A percentile compares a stretch with the other conserved stretches of the same genome.
phyloP scores from a whole-genome alignment of 2,888 invertebrate species.

The Druceiella hillmani region DNA sequence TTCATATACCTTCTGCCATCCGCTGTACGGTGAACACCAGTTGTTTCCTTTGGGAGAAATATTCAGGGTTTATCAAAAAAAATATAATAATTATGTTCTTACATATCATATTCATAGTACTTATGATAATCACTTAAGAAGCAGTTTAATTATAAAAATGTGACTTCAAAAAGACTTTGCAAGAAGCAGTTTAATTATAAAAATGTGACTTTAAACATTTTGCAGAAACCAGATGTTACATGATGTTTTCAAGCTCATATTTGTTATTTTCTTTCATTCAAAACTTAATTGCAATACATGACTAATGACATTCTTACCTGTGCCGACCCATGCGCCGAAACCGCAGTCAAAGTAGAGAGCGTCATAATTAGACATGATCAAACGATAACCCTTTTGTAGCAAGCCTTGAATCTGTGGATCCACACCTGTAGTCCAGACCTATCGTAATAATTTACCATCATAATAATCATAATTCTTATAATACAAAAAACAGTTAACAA shows the following conservation, averaged over 20 bases:
- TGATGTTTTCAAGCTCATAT: too few species aligned
- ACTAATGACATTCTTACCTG: conserved; percentile 33
- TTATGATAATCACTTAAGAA: too few species aligned
- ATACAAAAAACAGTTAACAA: neutral
- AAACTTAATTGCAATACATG: too few species aligned
- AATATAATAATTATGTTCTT: too few species aligned
- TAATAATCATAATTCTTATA: neutral
- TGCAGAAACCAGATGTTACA: too few species aligned
- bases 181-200: too few species aligned
- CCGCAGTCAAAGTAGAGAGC: conserved; percentile 84
- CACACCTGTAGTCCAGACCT: conserved; percentile 68
- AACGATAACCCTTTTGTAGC: conserved; percentile 63
- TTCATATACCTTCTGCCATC: conserved; percentile 83
- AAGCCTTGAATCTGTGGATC: conserved; percentile 63
- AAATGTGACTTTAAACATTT: too few species aligned
- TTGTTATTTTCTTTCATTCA: too few species aligned
- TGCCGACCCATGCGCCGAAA: conserved; percentile 74
- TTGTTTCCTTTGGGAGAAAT: conserved; percentile 57
- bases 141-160: too few species aligned
- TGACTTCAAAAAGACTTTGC: too few species aligned
- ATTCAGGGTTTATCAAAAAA: too few species aligned
- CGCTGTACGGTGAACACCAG: conserved; percentile 88
- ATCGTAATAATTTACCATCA: conserved; percentile 3
- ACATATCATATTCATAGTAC: too few species aligned
- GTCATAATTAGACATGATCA: conserved; percentile 85